Base-by-base conservation (phyloP, 2,113 vertebrate species). In the Capra hircus region DNA sequence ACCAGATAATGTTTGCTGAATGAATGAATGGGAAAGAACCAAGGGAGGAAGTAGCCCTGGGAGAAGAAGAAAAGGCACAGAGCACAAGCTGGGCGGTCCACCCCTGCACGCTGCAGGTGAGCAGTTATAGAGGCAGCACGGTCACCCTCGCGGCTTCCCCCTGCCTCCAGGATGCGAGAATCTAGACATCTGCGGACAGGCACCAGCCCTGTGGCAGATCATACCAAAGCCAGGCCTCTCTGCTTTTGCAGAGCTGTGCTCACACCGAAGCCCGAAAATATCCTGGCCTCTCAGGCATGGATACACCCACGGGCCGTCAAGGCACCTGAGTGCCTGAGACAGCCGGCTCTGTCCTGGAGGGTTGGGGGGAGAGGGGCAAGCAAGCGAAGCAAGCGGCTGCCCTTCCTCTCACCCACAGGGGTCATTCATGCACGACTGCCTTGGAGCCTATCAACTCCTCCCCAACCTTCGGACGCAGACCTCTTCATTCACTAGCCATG, bases 341-440 rank as follows among this genome's bases (percentile, higher is more conserved):
- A 7, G n/a, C 36, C 6, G 0, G 10, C 62, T 19, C 53, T 10
- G 17, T 1, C 30, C 48, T 53, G 13, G 30, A 1, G 2, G 21
- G 36, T 0, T 0, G 6, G 0, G 1, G 23, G 6, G 40, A 77
- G 40, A 14, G 40, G 21, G 40, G 23, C 71, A 77, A 43, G 40
- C 40, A 43, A 40, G 30, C 3, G 1, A 77, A 77, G 12, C 71
- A 27, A 30, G 27, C 2, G 2, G 57, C 59, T 17, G 15, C 14
- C 64, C 16, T 19, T 0, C 28, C 45, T 30, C 81, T 78, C 19
- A 0, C 33, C 88, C 11, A 27, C 36, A 64, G 17, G 14, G 40
- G 36, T 21, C 7, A 13, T 30, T 43, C 82, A 40, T 8, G 60
- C 21, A 27, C 27, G 7, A n/a, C 15, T 91, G 28, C 45, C 53